phyloP scores from a whole-genome alignment of 1,140 invertebrate species.

The Drosophila pruinosa region DNA sequence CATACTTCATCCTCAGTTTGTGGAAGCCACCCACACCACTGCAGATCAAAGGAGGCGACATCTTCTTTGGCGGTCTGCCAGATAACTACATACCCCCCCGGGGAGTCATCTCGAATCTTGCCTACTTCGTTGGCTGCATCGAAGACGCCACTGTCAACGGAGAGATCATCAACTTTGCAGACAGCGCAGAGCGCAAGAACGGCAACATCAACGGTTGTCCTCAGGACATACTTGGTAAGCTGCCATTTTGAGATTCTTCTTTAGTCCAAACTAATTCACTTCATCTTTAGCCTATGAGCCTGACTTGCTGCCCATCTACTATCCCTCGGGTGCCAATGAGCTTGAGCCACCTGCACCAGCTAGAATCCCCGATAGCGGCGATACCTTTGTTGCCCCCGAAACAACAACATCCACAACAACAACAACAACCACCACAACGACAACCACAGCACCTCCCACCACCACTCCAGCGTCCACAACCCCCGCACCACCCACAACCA shows the following conservation, averaged over 20 bases:
- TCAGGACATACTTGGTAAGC: conserved; percentile 70
- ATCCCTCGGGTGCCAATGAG: conserved; percentile 64
- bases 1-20: conserved; percentile 1
- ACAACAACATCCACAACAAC: conserved; percentile 22
- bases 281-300: conserved; percentile 60
- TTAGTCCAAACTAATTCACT: neutral
- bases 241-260: neutral
- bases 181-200: conserved; percentile 86
- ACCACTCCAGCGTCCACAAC: conserved; percentile 4
- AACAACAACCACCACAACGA: conserved; percentile 29
- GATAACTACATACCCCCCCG: conserved; percentile 83
- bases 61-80: conserved; percentile 95
- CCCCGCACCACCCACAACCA: no score
- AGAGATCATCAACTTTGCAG: conserved; percentile 92
- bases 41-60: conserved; percentile 85
- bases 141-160: conserved; percentile 94
- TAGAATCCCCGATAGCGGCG: neutral
- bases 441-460: conserved; percentile 22
- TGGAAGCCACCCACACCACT: conserved; percentile 85
- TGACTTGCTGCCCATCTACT: conserved; percentile 50
- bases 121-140: conserved; percentile 92
- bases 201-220: conserved; percentile 88
- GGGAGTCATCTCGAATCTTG: conserved; percentile 75
- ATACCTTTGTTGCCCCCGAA: conserved; percentile 5
- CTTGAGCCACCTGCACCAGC: conserved; percentile 24